Conservation (phyloP, 2,797 vertebrate species). For the Jordanella pulchra region DNA sequence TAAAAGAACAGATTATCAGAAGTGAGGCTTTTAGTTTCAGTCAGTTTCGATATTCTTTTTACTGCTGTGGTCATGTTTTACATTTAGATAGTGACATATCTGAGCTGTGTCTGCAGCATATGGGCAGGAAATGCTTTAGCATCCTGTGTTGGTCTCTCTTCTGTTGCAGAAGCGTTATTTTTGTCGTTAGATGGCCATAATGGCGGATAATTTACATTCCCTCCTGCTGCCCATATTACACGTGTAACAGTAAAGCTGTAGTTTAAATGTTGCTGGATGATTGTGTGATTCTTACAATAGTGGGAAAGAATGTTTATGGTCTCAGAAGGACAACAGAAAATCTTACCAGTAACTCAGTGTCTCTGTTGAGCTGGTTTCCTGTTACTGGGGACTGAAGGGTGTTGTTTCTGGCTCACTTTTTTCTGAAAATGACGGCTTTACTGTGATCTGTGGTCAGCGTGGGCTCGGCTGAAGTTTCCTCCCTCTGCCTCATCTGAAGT, state of each 20-base stretch:
- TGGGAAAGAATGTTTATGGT: constrained; percentile 10
- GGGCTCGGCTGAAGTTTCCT: constrained; percentile 27
- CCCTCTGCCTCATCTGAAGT: constrained; percentile 37
- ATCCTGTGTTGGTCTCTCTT: constrained; percentile 1
- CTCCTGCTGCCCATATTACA: background rate
- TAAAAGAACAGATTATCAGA: background rate
- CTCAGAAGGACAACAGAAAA: background rate
- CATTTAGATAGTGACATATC: background rate
- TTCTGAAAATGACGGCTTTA: background rate
- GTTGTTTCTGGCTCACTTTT: background rate
- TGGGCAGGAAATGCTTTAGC: background rate
- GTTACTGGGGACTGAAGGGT: background rate
- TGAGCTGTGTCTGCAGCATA: background rate
- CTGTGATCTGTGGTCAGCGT: constrained; percentile 9
- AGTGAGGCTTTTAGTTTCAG: background rate
- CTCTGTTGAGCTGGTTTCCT: constrained; percentile 17
- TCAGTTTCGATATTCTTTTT: background rate
- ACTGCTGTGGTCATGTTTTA: constrained; percentile 2
- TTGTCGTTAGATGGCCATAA: background rate
- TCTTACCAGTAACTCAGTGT: background rate
- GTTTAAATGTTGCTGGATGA: background rate
- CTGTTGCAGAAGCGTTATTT: background rate
- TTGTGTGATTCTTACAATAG: background rate
- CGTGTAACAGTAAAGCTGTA: background rate
- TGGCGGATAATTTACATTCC: background rate